phyloP scores from a whole-genome alignment of 2,888 invertebrate species.

The Oscheius sp. region DNA sequence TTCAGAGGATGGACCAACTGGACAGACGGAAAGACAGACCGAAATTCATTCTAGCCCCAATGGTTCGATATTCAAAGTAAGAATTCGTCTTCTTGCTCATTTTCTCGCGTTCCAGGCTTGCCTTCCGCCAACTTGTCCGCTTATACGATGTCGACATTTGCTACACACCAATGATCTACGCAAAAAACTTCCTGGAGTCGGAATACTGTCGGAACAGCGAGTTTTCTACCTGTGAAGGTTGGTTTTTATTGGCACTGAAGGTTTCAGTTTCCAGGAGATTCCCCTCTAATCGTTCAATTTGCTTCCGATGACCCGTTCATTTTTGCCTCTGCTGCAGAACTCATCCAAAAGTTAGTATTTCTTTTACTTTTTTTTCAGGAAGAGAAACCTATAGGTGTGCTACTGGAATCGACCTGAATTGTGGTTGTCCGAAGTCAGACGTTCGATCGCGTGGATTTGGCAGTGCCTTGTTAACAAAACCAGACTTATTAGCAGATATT shows the following conservation, averaged over 20 bases:
- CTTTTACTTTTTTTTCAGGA: background rate
- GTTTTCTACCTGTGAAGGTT: constrained; percentile 75
- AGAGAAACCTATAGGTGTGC: constrained; percentile 79
- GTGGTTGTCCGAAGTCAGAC: constrained; percentile 90
- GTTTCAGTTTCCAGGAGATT: constrained; percentile 78
- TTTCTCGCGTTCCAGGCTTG: constrained; percentile 77
- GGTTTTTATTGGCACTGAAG: constrained; percentile 3
- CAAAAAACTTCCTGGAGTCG: constrained; percentile 89
- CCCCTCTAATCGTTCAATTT: constrained; percentile 92
- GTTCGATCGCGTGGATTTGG: constrained; percentile 63
- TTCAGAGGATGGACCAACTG: background rate
- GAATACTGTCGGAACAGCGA: constrained; percentile 82
- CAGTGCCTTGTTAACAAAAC: constrained; percentile 76
- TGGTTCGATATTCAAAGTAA: constrained; percentile 92
- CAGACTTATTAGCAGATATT: constrained; percentile 86
- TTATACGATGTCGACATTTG: constrained; percentile 88
- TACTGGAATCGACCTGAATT: constrained; percentile 94
- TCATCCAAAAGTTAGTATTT: constrained; percentile 81
- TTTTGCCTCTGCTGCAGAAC: constrained; percentile 86
- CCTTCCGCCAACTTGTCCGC: constrained; percentile 83
- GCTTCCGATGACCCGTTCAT: constrained; percentile 87
- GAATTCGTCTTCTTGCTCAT: constrained; percentile 53
- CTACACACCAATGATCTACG: constrained; percentile 96
- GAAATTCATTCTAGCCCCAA: constrained; percentile 81
- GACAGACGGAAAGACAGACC: constrained; percentile 44